Conservation (phyloP, 2,888 invertebrate species). For the Cephus spinipes region DNA sequence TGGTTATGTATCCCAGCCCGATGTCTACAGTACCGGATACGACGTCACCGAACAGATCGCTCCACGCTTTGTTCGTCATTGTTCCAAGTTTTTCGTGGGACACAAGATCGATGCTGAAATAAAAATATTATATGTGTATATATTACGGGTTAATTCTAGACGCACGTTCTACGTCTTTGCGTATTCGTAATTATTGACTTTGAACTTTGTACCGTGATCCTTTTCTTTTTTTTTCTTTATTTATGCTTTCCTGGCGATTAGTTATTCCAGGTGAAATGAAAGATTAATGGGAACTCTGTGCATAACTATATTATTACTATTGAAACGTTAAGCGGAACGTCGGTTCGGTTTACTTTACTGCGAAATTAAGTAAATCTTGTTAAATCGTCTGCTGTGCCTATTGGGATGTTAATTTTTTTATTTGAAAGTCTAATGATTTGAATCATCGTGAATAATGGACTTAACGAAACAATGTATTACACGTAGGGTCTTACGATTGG, state of each 20-base stretch:
- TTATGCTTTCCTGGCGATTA: not conserved
- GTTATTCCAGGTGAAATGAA: not conserved
- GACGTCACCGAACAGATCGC: slow-evolving; percentile 72
- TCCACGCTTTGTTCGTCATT: slow-evolving; percentile 71
- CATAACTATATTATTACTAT: not conserved
- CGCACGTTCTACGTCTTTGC: not conserved
- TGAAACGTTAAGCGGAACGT: not conserved
- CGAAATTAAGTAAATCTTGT: not conserved
- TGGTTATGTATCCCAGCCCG: slow-evolving; percentile 72
- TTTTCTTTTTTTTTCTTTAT: not conserved
- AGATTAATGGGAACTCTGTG: not conserved
- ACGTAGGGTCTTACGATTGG: not conserved
- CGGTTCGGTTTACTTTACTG: not conserved
- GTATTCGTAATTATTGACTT: not conserved
- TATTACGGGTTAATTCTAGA: not conserved
- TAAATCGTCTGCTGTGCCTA: not conserved
- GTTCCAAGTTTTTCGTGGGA: slow-evolving; percentile 61
- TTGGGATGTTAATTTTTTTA: not conserved
- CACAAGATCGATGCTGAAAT: slow-evolving; percentile 49
- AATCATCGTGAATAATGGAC: not conserved
- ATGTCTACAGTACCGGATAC: slow-evolving; percentile 71
- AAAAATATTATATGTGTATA: not conserved
- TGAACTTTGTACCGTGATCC: not conserved
- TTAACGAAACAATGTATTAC: not conserved
- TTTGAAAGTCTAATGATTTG: not conserved